Percentiles rank a stretch among this genome's conserved stretches.
These are phyloP conservation scores for Lepus oiostolus DNA, from an alignment of 2,797 vertebrate species.

Conservation along the genomic window DNA sequence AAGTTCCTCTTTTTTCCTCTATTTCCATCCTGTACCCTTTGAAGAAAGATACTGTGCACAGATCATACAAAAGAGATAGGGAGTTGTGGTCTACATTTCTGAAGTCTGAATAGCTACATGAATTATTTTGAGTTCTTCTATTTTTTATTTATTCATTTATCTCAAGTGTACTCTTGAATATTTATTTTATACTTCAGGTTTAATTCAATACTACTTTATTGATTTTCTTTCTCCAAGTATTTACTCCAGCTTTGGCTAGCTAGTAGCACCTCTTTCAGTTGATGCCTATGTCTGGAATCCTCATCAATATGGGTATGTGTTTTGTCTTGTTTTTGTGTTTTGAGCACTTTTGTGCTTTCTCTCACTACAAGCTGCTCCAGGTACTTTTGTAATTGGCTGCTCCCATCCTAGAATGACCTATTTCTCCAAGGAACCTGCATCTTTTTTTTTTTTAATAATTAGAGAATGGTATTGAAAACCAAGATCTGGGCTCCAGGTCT, in stretches of 20 bases:
- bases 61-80: neutral
- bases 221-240: conserved; percentile 19
- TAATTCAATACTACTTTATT: conserved; percentile 36
- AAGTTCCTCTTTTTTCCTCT: neutral
- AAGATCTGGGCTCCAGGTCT: neutral
- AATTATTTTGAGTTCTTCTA: conserved; percentile 37
- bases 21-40: neutral
- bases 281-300: neutral
- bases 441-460: neutral
- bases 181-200: conserved; percentile 51
- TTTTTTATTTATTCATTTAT: conserved; percentile 52
- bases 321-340: neutral
- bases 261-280: neutral
- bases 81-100: neutral
- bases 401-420: neutral
- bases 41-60: neutral
- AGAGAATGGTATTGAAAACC: neutral
- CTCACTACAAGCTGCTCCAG: neutral
- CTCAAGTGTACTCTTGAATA: conserved; percentile 19
- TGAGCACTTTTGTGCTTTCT: neutral
- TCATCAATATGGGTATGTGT: neutral
- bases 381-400: neutral
- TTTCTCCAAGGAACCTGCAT: neutral
- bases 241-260: neutral
- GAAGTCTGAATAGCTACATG: neutral